A percentile compares a stretch with the other conserved stretches of the same genome.
Evolutionary conservation across 2,113 vertebrate genomes (phyloP).

Genomic region (Centropristis striata): DNA sequence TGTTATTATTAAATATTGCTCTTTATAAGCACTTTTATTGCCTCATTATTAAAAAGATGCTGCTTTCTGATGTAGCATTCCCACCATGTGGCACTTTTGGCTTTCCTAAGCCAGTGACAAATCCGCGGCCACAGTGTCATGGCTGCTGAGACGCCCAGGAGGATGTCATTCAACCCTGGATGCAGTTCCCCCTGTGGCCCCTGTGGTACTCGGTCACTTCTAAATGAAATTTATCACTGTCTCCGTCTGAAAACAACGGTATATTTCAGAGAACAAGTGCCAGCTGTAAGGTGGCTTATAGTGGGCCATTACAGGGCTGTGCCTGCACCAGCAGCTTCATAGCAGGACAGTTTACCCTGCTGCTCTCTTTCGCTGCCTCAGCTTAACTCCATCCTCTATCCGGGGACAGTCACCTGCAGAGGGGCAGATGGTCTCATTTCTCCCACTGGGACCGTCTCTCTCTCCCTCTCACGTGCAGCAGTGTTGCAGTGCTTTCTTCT

Average conservation of each 20-base stretch:
- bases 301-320: constrained; percentile 52
- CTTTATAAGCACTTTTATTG: neutral
- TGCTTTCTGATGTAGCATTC: neutral
- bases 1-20: neutral
- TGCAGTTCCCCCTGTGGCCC: neutral
- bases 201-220: constrained; percentile 10
- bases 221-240: constrained; percentile 42
- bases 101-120: constrained; percentile 15
- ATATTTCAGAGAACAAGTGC: neutral
- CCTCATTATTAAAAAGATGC: neutral
- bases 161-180: constrained; percentile 22
- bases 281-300: neutral
- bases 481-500: constrained; percentile 34
- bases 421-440: constrained; percentile 84
- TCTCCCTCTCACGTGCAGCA: constrained; percentile 51
- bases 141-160: constrained; percentile 3
- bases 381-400: constrained; percentile 79
- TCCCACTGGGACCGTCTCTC: constrained; percentile 67
- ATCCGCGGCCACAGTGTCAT: constrained; percentile 10
- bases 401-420: constrained; percentile 81
- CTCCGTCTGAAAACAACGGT: constrained; percentile 35
- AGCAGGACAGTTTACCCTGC: constrained; percentile 72
- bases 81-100: constrained; percentile 6
- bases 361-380: constrained; percentile 81
- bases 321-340: constrained; percentile 67